Evolutionary conservation across 2,113 vertebrate species (phyloP).

Genomic region (Leptocoma aspasia): DNA sequence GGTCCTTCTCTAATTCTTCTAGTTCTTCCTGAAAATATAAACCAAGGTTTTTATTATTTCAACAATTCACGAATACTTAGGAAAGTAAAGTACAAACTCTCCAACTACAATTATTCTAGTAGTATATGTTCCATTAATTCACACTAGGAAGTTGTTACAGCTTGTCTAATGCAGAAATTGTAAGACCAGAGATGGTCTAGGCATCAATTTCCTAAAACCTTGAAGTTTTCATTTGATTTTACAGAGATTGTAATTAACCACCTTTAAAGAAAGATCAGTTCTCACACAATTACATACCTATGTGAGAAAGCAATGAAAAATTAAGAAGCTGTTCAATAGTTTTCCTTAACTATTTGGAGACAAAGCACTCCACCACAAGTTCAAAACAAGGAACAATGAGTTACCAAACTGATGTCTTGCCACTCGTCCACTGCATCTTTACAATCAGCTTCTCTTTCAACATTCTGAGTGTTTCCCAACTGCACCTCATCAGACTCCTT

Average conservation of each 20-base stretch:
- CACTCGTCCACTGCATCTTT: slow-evolving; percentile 73
- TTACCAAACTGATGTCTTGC: slow-evolving; percentile 86
- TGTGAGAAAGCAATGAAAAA: neutral
- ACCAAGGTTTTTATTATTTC: neutral
- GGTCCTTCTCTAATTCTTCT: slow-evolving; percentile 80
- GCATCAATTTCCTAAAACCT: neutral
- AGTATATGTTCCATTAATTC: neutral
- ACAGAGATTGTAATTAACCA: neutral
- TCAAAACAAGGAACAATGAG: neutral
- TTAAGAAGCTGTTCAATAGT: neutral
- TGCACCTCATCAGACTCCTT: neutral
- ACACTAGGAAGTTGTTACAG: neutral
- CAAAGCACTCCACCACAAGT: neutral
- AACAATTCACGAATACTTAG: neutral
- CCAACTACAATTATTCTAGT: neutral
- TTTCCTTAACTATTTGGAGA: neutral
- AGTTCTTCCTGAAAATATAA: slow-evolving; percentile 83
- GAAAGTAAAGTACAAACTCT: neutral
- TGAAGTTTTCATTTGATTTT: neutral
- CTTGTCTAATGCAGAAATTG: neutral
- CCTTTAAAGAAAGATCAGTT: neutral
- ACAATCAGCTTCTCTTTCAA: neutral
- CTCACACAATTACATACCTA: neutral
- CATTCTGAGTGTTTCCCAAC: neutral
- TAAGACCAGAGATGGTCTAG: neutral